Conservation (phyloP, 2,888 invertebrate species). For the Tanytarsus gracilentus region DNA sequence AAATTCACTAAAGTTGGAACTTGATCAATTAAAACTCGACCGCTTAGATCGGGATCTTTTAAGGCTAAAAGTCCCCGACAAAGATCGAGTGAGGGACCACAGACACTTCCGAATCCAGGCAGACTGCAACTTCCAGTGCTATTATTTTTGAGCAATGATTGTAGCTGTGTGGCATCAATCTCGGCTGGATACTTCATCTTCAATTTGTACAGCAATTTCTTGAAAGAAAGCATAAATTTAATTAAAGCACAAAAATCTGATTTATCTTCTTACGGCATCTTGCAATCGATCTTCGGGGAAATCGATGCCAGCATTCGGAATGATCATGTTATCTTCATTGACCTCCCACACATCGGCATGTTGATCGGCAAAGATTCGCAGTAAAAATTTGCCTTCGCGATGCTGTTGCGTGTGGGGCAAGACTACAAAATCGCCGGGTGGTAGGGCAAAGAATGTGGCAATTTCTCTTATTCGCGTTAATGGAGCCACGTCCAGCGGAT, state of each 20-base stretch:
- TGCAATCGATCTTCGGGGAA: constrained; percentile 49
- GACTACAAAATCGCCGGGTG: constrained; percentile 64
- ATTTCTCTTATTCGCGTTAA: constrained; percentile 50
- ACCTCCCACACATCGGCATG: constrained; percentile 69
- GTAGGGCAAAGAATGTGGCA: constrained; percentile 63
- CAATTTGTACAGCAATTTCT: constrained; percentile 33
- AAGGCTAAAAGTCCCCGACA: constrained; percentile 61
- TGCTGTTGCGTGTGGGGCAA: constrained; percentile 62
- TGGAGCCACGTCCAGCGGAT: constrained; percentile 33
- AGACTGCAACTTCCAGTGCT: constrained; percentile 45
- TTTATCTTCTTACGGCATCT: constrained; percentile 45
- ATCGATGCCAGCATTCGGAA: constrained; percentile 54
- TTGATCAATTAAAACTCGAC: constrained; percentile 51
- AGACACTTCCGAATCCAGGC: constrained; percentile 36
- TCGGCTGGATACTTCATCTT: constrained; percentile 49
- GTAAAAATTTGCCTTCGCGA: constrained; percentile 59
- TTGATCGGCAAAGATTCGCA: constrained; percentile 62
- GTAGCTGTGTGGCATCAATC: constrained; percentile 52
- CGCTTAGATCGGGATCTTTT: constrained; percentile 55
- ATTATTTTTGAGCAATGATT: constrained; percentile 50
- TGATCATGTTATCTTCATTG: constrained; percentile 64
- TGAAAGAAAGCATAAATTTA: constrained; percentile 15
- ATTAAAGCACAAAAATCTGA: not conserved
- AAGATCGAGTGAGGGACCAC: constrained; percentile 54
- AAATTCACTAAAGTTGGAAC: constrained; percentile 55